Conservation (phyloP, 2,888 invertebrate species). For the Agrochola litura region DNA sequence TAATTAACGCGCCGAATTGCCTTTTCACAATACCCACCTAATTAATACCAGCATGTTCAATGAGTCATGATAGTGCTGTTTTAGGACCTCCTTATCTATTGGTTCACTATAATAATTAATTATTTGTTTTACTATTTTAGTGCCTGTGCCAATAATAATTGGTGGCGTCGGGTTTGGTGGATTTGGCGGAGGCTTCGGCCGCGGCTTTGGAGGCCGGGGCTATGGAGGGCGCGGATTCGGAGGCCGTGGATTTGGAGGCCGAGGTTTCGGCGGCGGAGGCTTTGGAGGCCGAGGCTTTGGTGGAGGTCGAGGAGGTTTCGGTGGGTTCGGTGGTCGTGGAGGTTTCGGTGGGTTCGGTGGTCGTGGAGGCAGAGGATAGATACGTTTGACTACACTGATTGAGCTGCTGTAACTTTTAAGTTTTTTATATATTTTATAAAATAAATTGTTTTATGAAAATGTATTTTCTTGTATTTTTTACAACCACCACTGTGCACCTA, state of each 20-base stretch:
- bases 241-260: conserved; percentile 71
- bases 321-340: conserved; percentile 56
- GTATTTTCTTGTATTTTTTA: not conserved
- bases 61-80: not conserved
- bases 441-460: conserved; percentile 16
- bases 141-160: conserved; percentile 68
- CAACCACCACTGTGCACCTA: not conserved
- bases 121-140: conserved; percentile 28
- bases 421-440: conserved; percentile 4
- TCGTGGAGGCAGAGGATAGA: conserved; percentile 60
- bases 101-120: not conserved
- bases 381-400: not conserved
- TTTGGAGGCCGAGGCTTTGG: conserved; percentile 42
- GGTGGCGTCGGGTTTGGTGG: conserved; percentile 69
- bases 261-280: conserved; percentile 31
- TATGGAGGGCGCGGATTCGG: conserved; percentile 65
- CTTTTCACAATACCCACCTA: not conserved
- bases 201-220: conserved; percentile 71
- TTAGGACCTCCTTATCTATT: not conserved
- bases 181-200: conserved; percentile 67
- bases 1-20: not conserved
- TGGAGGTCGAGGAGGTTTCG: conserved; percentile 54
- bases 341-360: conserved; percentile 57
- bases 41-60: not conserved
- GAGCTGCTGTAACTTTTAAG: not conserved